phyloP scores from a whole-genome alignment of 2,113 vertebrate species.

The Pionites leucogaster region DNA sequence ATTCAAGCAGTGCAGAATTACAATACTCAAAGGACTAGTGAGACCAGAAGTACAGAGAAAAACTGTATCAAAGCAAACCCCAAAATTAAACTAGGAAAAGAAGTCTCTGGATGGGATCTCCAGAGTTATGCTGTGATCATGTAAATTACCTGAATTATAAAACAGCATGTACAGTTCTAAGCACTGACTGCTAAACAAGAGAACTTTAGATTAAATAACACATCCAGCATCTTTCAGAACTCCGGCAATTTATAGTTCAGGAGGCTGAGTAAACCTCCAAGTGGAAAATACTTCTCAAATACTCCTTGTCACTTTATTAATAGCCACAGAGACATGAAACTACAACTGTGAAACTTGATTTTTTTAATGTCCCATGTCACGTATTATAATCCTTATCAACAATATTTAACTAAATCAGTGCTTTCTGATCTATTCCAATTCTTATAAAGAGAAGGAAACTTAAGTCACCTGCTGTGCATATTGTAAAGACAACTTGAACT shows the following conservation, averaged over 20 bases:
- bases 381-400: neutral
- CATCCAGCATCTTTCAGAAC: neutral
- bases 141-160: neutral
- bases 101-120: neutral
- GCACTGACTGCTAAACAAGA: neutral
- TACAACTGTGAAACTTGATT: neutral
- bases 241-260: neutral
- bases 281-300: slow-evolving; percentile 7
- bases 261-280: neutral
- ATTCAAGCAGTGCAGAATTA: neutral
- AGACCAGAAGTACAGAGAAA: neutral
- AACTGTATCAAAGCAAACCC: neutral
- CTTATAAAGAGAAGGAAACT: neutral
- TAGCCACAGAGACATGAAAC: neutral
- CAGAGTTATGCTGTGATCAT: neutral
- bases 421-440: neutral
- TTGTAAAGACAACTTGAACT: slow-evolving; percentile 99
- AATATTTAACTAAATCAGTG: neutral
- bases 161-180: neutral
- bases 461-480: slow-evolving; percentile 96
- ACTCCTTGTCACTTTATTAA: neutral
- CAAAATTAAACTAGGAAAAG: neutral
- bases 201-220: neutral
- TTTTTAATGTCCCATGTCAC: neutral
- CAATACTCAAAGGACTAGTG: neutral